phyloP scores from a whole-genome alignment of 2,797 vertebrate genomes.

The Sebastes hopkinsi region DNA sequence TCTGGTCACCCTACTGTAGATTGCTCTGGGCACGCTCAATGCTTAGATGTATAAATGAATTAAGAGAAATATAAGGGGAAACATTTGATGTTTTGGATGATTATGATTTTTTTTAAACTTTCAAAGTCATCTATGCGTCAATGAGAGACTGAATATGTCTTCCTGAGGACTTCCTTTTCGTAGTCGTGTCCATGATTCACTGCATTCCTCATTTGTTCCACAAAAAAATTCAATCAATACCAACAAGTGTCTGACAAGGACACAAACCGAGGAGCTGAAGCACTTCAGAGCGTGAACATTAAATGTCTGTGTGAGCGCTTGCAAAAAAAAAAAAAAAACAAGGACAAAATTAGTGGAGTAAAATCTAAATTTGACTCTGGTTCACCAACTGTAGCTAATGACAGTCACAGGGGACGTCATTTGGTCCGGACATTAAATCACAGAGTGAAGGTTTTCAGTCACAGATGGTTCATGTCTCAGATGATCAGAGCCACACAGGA shows the following conservation, averaged over 20 bases:
- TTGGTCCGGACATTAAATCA: background rate
- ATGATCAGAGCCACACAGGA: constrained; percentile 16
- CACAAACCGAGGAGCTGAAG: background rate
- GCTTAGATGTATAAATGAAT: background rate
- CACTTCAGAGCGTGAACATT: background rate
- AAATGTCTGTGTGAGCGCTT: background rate
- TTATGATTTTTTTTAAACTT: background rate
- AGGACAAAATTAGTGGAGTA: background rate
- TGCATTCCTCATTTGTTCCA: background rate
- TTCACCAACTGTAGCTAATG: constrained; percentile 13
- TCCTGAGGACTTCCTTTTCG: background rate
- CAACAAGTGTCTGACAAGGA: background rate
- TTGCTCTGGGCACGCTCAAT: background rate
- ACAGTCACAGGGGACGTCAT: background rate
- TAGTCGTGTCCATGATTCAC: background rate
- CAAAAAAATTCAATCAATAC: background rate
- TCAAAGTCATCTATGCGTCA: background rate
- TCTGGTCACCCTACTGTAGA: no score
- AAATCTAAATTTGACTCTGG: background rate
- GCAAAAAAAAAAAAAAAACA: background rate
- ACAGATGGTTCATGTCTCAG: constrained; percentile 44
- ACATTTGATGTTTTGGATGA: no score
- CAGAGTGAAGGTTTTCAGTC: constrained; percentile 19
- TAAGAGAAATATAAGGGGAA: no score
- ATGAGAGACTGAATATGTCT: no score